Evolutionary conservation across 2,113 vertebrate genomes (phyloP).

Genomic region (Crotalus helleri): DNA sequence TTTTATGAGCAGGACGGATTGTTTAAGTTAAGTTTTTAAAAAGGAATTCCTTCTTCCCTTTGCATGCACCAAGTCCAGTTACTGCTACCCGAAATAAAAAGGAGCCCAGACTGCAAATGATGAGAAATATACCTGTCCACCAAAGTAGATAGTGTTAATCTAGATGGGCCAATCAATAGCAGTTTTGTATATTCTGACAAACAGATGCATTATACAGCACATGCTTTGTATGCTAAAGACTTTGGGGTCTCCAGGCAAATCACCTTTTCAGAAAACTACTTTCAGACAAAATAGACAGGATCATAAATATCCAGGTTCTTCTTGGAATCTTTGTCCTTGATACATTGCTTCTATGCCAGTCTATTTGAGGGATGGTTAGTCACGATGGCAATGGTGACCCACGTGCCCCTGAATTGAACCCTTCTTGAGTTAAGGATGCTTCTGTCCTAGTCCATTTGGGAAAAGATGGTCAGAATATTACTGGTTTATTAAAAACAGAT

Average conservation of each 20-base stretch:
- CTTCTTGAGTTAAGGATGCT: slow-evolving; percentile 15
- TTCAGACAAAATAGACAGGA: background rate
- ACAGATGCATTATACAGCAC: background rate
- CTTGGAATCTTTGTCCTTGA: background rate
- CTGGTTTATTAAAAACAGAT: slow-evolving; percentile 27
- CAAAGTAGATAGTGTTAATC: background rate
- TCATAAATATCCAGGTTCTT: background rate
- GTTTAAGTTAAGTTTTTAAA: background rate
- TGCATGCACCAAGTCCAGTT: background rate
- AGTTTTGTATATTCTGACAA: background rate
- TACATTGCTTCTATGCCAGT: background rate
- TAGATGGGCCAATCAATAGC: background rate
- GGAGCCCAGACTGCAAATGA: background rate
- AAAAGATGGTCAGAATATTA: background rate
- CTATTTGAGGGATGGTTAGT: background rate
- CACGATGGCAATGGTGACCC: background rate
- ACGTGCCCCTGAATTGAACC: background rate
- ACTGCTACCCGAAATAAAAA: background rate
- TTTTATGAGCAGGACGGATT: background rate
- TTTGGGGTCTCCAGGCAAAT: background rate
- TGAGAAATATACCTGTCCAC: too few relatives aligned
- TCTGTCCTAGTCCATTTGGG: background rate
- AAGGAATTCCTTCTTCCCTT: background rate
- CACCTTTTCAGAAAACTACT: background rate
- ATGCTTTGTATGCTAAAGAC: background rate